A percentile compares a stretch with the other conserved stretches of the same genome.
Evolutionary conservation across 2,888 invertebrate genomes (phyloP).

Genomic region (Ptychoptera contaminata): DNA sequence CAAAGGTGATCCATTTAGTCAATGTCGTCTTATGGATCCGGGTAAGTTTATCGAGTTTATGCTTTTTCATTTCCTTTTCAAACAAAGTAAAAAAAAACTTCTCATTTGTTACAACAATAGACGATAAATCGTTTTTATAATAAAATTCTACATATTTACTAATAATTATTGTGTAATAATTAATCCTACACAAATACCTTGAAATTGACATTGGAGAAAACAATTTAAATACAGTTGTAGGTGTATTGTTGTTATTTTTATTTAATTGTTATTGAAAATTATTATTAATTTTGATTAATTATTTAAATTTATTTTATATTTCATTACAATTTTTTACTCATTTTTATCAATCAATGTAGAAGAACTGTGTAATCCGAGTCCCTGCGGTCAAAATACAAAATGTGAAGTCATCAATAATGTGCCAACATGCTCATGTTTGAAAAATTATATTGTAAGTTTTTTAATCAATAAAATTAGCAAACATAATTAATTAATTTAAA

Average conservation of each 20-base stretch:
- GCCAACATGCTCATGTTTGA: constrained; percentile 63
- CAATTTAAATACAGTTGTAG: neutral
- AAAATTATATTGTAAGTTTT: constrained; percentile 42
- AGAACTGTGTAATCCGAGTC: constrained; percentile 68
- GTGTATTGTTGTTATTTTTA: neutral
- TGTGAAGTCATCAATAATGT: constrained; percentile 63
- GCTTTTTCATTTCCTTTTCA: neutral
- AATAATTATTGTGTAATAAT: too few species aligned
- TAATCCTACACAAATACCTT: too few species aligned
- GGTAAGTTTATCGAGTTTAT: constrained; percentile 46
- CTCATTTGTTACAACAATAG: too few species aligned
- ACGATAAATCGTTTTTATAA: too few species aligned
- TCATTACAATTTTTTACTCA: neutral
- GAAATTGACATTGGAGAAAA: too few species aligned
- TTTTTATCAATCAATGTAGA: constrained; percentile 44
- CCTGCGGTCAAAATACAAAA: constrained; percentile 66
- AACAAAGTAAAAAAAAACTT: too few species aligned
- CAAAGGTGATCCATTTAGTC: constrained; percentile 59
- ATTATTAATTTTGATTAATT: neutral
- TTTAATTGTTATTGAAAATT: neutral
- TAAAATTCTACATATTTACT: too few species aligned
- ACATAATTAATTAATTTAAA: neutral
- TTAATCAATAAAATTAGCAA: neutral
- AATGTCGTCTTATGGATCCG: constrained; percentile 58
- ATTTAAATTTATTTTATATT: neutral